Evolutionary conservation across 2,113 vertebrate genomes (phyloP).

Genomic region (Crotalus tigris): DNA sequence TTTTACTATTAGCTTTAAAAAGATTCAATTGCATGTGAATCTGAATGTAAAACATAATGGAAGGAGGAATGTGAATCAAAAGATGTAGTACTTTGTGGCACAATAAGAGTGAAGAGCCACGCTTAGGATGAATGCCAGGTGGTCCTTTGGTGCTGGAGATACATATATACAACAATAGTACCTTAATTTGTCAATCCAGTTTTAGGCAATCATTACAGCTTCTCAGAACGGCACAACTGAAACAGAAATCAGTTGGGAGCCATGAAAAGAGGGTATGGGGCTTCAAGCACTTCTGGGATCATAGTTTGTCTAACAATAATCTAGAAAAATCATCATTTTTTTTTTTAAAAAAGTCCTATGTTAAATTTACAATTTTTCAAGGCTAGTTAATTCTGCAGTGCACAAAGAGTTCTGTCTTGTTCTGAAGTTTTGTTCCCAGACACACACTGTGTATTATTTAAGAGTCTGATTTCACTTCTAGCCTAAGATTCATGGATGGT

Average conservation of each 20-base stretch:
- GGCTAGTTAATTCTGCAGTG: not conserved
- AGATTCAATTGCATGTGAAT: not conserved
- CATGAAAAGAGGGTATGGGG: not conserved
- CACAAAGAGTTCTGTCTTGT: not conserved
- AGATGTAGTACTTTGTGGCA: not conserved
- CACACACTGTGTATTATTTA: not conserved
- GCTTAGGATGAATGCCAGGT: not conserved
- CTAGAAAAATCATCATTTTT: not conserved
- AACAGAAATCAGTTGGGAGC: not conserved
- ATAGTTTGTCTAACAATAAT: not conserved
- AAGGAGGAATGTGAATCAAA: not conserved
- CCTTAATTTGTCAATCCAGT: not conserved
- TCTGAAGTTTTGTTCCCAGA: not conserved
- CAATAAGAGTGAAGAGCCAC: not conserved
- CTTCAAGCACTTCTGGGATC: not conserved
- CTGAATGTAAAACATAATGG: conserved; percentile 9
- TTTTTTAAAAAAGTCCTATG: not conserved
- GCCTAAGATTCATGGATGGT: not conserved
- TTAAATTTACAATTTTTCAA: not conserved
- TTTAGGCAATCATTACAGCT: not conserved
- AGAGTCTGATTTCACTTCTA: not conserved
- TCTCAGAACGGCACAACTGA: not conserved
- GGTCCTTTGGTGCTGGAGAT: not conserved
- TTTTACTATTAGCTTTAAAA: conserved; percentile 33
- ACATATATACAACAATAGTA: not conserved